A percentile compares a stretch with the other conserved stretches of the same genome.
Evolutionary conservation across 2,797 vertebrate species (phyloP).

Genomic region (Hippopotamyrus pictus): DNA sequence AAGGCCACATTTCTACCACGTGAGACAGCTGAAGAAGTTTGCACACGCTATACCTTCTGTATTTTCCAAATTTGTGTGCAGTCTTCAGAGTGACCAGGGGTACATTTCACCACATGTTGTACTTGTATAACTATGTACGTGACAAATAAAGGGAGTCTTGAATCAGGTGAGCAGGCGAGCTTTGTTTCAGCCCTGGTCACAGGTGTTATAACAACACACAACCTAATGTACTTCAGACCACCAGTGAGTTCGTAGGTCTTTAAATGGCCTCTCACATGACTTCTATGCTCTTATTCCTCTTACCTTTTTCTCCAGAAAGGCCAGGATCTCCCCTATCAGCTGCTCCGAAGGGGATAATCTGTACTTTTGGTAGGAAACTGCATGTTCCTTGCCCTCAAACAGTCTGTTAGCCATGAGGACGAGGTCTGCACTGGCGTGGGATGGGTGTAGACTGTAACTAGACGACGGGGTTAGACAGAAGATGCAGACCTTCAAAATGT

Average conservation of each 20-base stretch:
- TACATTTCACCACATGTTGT: neutral
- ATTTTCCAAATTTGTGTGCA: neutral
- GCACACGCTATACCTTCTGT: neutral
- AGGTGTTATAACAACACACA: neutral
- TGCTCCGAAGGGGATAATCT: constrained; percentile 59
- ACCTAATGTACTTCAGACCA: neutral
- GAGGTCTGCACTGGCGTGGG: neutral
- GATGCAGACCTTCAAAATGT: neutral
- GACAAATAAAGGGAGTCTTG: neutral
- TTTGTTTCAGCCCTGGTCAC: neutral
- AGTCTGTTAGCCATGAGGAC: constrained; percentile 57
- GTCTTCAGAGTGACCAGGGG: neutral
- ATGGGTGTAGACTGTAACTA: neutral
- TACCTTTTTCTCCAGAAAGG: constrained; percentile 62
- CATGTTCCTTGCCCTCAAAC: constrained; percentile 64
- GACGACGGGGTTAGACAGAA: neutral
- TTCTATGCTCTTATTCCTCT: constrained; percentile 18
- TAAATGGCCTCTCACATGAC: neutral
- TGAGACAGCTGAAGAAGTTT: neutral
- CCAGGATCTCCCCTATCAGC: constrained; percentile 54
- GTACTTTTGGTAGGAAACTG: constrained; percentile 63
- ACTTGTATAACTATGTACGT: neutral
- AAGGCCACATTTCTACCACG: neutral
- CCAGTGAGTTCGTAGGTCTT: neutral
- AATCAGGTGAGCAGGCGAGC: neutral